Conservation (phyloP, 2,113 vertebrate species). For the Orientallactaga bullata region DNA sequence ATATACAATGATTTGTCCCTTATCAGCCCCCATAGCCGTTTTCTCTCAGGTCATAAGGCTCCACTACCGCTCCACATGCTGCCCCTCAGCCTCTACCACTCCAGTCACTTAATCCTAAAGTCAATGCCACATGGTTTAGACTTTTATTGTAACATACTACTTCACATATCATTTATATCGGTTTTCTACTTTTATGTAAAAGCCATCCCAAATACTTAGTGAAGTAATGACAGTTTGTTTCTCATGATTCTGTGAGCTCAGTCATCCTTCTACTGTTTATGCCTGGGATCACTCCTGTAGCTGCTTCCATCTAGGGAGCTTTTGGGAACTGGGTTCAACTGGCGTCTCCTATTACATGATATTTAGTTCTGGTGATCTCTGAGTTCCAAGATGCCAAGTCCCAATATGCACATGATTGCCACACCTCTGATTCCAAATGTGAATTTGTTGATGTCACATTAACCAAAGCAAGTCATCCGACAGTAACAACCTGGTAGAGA, state of each 20-base stretch:
- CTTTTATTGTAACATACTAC: background rate
- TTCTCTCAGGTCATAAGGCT: background rate
- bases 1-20: background rate
- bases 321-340: background rate
- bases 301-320: background rate
- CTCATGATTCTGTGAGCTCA: background rate
- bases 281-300: background rate
- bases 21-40: background rate
- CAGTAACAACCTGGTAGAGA: background rate
- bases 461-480: background rate
- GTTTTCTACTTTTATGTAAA: slow-evolving; percentile 3
- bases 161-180: background rate
- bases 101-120: background rate
- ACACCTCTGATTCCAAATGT: background rate
- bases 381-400: background rate
- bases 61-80: background rate
- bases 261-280: background rate
- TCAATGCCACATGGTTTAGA: background rate
- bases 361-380: background rate
- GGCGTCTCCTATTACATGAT: background rate
- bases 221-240: background rate
- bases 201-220: background rate
- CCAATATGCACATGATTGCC: background rate
- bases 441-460: background rate
- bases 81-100: background rate